phyloP scores from a whole-genome alignment of 2,797 vertebrate genomes.

The Triplophysa bombifrons region DNA sequence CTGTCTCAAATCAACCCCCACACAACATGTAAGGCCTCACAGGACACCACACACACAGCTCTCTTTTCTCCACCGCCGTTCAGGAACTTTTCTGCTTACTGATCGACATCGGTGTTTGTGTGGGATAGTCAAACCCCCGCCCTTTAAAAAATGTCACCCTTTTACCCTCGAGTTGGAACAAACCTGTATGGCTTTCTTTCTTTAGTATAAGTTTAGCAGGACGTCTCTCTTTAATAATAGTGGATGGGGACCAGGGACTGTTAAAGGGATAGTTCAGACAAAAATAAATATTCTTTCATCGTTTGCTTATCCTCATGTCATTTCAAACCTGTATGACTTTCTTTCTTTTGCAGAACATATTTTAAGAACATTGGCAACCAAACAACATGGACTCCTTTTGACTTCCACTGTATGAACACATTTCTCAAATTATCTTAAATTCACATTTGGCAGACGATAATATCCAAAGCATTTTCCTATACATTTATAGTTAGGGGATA shows the following conservation, averaged over 20 bases:
- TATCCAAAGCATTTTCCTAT: no score
- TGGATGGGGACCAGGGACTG: neutral
- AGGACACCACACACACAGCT: conserved; percentile 59
- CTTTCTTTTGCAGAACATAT: no score
- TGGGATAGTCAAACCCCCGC: neutral
- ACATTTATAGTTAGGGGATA: no score
- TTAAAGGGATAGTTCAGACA: no score
- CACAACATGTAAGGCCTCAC: conserved; percentile 60
- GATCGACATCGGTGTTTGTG: neutral
- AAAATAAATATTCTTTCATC: no score
- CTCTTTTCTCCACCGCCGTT: conserved; percentile 45
- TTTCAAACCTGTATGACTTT: no score
- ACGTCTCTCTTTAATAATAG: neutral
- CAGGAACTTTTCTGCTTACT: conserved; percentile 14
- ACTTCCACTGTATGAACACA: no score
- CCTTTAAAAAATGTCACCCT: neutral
- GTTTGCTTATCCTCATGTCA: no score
- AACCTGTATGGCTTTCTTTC: neutral
- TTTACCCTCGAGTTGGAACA: neutral
- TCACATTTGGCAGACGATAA: no score
- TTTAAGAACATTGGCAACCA: no score
- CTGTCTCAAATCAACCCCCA: conserved; percentile 78
- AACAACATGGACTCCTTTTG: no score
- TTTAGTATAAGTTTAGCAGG: neutral
- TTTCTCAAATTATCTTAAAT: no score